Percentiles rank a stretch among this genome's conserved stretches.
Conservation (phyloP, 2,888 invertebrate species). For the Xestia sexstrigata region DNA sequence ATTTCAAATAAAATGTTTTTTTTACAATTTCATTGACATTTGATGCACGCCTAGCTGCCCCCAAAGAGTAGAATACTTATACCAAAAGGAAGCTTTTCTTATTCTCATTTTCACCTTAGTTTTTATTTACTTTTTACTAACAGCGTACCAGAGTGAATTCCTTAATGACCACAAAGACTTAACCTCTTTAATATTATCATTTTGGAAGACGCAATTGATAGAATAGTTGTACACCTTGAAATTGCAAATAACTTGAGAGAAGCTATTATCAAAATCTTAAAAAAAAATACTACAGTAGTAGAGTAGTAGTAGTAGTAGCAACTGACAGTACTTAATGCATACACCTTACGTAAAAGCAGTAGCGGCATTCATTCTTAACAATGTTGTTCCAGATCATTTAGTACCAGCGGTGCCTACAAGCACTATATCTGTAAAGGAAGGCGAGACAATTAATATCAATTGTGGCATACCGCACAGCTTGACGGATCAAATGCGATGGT, state of each 20-base stretch:
- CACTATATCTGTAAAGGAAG: constrained; percentile 63
- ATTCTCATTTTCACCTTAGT: not conserved
- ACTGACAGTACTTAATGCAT: not conserved
- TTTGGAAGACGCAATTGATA: not conserved
- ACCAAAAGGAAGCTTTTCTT: not conserved
- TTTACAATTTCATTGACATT: not conserved
- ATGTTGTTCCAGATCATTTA: constrained; percentile 70
- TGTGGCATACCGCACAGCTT: constrained; percentile 70
- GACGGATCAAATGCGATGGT: constrained; percentile 75
- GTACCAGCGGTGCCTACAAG: constrained; percentile 32
- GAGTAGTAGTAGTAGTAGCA: not conserved
- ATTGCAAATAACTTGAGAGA: not conserved
- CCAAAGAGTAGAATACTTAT: too few species aligned
- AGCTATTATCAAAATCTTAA: not conserved
- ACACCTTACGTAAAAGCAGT: not conserved
- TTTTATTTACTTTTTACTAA: not conserved
- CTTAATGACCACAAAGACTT: not conserved
- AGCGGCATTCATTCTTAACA: not conserved
- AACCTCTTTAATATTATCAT: not conserved
- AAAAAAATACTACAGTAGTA: not conserved
- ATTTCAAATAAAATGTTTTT: not conserved
- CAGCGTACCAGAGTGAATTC: not conserved
- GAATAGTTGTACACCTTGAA: too few species aligned
- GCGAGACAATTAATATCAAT: constrained; percentile 59
- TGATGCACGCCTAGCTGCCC: not conserved